Percentiles rank a stretch among this genome's conserved stretches.
These are phyloP conservation scores for Trichonephila clavata DNA, from an alignment of 1,140 invertebrate species.

Conservation along the genomic window DNA sequence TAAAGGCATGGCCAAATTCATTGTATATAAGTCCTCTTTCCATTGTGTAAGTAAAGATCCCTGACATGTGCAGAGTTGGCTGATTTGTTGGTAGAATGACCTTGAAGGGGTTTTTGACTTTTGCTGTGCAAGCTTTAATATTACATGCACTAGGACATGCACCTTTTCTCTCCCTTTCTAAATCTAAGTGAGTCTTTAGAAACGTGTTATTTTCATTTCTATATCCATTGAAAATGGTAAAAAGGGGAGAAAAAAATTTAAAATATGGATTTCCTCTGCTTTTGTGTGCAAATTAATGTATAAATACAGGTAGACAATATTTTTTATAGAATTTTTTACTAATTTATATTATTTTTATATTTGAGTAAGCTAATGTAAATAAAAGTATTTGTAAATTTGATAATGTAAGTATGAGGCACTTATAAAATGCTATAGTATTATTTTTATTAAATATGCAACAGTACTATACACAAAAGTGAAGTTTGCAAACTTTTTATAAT, in stretches of 20 bases:
- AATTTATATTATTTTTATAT: neutral
- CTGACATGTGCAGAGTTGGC: neutral
- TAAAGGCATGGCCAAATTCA: slow-evolving; percentile 27
- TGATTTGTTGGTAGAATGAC: neutral
- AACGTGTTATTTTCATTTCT: neutral
- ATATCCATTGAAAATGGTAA: neutral
- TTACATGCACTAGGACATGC: neutral
- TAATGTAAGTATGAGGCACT: neutral
- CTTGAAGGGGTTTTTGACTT: neutral
- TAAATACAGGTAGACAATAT: neutral
- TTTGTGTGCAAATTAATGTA: slow-evolving; percentile 12
- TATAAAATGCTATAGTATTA: neutral
- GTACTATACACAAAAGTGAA: no score
- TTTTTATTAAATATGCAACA: no score
- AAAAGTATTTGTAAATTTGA: neutral
- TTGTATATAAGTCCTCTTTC: slow-evolving; percentile 5
- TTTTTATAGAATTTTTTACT: neutral
- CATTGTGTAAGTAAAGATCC: neutral
- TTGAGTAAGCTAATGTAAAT: slow-evolving; percentile 14
- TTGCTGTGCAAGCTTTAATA: slow-evolving; percentile 1
- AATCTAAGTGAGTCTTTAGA: neutral
- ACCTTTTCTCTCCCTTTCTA: neutral
- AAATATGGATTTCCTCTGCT: neutral
- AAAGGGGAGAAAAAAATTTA: neutral
- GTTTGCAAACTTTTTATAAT: no score